These are phyloP conservation scores for Scaptomyza graminum DNA, from an alignment of 1,140 invertebrate species.

Conservation along the genomic window DNA sequence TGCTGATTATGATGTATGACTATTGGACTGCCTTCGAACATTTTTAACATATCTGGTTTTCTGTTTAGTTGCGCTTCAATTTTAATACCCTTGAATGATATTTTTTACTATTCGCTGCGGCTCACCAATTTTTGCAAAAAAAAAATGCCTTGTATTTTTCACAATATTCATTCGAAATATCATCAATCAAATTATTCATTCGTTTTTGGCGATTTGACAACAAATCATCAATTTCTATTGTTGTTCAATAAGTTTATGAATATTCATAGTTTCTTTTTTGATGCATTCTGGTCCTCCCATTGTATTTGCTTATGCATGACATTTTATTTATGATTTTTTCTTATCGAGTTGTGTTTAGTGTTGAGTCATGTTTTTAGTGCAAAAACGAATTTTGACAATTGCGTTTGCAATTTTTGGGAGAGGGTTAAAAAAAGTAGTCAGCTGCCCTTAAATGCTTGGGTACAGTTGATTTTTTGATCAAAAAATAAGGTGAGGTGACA, in stretches of 20 bases:
- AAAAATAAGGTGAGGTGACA: too few relatives aligned
- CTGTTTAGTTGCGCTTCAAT: constrained; percentile 53
- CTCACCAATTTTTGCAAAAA: constrained; percentile 48
- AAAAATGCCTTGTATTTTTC: constrained; percentile 47
- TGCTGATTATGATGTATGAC: constrained; percentile 79
- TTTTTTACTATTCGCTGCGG: constrained; percentile 48
- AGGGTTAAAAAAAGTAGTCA: constrained; percentile 45
- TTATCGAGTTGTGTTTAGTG: constrained; percentile 29
- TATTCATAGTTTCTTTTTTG: constrained; percentile 77
- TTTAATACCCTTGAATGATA: constrained; percentile 57
- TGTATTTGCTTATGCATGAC: constrained; percentile 65
- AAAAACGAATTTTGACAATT: constrained; percentile 30
- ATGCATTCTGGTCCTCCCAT: constrained; percentile 40
- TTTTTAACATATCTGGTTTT: constrained; percentile 13
- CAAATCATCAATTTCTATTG: constrained; percentile 81
- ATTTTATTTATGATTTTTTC: constrained; percentile 70
- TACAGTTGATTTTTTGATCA: constrained; percentile 22
- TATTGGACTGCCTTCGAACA: constrained; percentile 6
- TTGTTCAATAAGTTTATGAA: constrained; percentile 79
- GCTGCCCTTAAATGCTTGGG: constrained; percentile 7
- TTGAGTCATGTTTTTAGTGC: constrained; percentile 64
- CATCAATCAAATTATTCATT: constrained; percentile 69
- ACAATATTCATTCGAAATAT: constrained; percentile 33
- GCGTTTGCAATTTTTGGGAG: constrained; percentile 26
- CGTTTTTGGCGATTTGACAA: constrained; percentile 65